phyloP scores from a whole-genome alignment of 64 coral and sea anemone genomes.

The Anthopleura sola region DNA sequence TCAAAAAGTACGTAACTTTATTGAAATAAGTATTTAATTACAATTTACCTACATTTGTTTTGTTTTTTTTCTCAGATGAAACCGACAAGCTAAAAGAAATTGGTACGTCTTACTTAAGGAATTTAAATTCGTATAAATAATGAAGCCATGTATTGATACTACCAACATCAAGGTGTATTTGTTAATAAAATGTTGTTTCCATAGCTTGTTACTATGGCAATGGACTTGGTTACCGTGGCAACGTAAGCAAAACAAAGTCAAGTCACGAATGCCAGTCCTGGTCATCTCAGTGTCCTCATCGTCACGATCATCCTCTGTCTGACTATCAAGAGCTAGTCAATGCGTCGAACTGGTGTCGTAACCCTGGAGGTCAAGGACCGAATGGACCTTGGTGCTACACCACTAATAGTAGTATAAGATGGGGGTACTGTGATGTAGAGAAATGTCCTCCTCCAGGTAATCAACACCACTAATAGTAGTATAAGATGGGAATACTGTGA shows the following conservation, averaged over 20 bases:
- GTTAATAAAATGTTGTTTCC: not conserved
- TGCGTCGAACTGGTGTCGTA: slow-evolving; percentile 38
- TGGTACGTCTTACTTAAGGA: not conserved
- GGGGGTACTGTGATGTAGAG: slow-evolving; percentile 43
- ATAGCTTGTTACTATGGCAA: slow-evolving; percentile 55
- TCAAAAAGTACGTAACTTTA: too few species aligned
- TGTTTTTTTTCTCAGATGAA: not conserved
- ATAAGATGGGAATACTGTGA: too few species aligned
- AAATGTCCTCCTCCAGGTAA: slow-evolving; percentile 31
- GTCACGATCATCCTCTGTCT: slow-evolving; percentile 20
- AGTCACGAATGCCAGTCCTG: slow-evolving; percentile 40
- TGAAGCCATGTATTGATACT: too few species aligned
- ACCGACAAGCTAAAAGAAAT: slow-evolving; percentile 15
- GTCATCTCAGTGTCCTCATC: slow-evolving; percentile 26
- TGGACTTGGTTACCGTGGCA: slow-evolving; percentile 45
- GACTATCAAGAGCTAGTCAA: slow-evolving; percentile 21
- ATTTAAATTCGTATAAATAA: not conserved
- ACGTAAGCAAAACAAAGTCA: slow-evolving; percentile 18
- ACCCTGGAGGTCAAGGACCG: slow-evolving; percentile 24
- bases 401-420: slow-evolving; percentile 29
- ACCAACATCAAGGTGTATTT: too few species aligned
- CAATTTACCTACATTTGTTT: too few species aligned
- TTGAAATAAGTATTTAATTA: too few species aligned
- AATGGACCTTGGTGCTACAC: slow-evolving; percentile 42
- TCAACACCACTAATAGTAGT: not conserved